These are phyloP conservation scores for Gonioctena quinquepunctata DNA, from an alignment of 1,140 invertebrate species.

Conservation along the genomic window DNA sequence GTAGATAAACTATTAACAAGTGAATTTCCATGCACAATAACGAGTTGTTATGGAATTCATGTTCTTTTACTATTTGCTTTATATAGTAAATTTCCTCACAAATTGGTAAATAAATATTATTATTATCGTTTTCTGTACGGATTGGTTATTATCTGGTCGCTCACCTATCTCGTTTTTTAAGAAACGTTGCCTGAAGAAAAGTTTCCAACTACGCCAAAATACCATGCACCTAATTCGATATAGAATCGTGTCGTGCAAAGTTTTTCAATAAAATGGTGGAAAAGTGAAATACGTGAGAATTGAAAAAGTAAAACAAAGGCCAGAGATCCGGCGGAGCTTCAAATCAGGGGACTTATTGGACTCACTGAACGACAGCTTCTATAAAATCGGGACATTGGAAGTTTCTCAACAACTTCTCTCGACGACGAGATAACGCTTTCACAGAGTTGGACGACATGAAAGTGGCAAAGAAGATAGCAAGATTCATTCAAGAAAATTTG, in stretches of 20 bases:
- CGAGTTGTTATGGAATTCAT: too few relatives aligned
- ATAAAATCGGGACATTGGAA: neutral
- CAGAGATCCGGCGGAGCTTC: neutral
- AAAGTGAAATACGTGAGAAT: conserved; percentile 5
- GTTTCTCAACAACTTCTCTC: neutral
- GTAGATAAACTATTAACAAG: too few relatives aligned
- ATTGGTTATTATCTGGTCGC: too few relatives aligned
- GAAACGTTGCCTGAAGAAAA: neutral
- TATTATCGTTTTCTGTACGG: too few relatives aligned
- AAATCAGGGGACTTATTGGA: conserved; percentile 1
- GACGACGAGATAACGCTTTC: neutral
- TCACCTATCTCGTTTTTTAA: neutral
- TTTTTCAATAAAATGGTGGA: conserved; percentile 8
- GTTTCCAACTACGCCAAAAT: neutral
- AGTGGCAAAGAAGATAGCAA: too few relatives aligned
- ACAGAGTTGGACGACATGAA: neutral
- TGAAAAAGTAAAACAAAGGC: conserved; percentile 9
- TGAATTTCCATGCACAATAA: too few relatives aligned
- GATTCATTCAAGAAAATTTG: too few relatives aligned
- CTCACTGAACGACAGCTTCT: neutral
- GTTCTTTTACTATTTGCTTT: too few relatives aligned
- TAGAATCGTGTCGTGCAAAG: neutral
- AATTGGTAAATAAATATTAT: too few relatives aligned
- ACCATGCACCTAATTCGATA: neutral
- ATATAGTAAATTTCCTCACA: too few relatives aligned